These are phyloP conservation scores for Drosophila kepulauana DNA, from an alignment of 1,140 invertebrate genomes.

Conservation along the genomic window DNA sequence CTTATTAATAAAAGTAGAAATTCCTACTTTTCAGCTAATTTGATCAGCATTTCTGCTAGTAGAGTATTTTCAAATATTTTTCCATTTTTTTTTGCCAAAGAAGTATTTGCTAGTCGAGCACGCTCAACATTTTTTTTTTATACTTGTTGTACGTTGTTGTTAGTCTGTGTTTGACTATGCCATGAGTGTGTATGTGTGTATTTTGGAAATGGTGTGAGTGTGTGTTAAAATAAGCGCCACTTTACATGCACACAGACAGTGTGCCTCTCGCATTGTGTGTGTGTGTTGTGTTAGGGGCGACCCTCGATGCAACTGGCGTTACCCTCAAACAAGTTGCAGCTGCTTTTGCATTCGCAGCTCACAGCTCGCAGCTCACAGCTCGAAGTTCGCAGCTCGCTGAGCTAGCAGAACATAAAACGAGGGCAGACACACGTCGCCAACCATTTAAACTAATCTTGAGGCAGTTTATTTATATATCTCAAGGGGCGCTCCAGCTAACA, in stretches of 20 bases:
- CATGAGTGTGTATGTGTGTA: background rate
- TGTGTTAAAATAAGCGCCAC: constrained; percentile 69
- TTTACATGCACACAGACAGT: constrained; percentile 53
- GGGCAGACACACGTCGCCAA: constrained; percentile 70
- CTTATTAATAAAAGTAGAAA: no score
- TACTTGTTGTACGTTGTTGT: constrained; percentile 21
- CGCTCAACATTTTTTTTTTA: background rate
- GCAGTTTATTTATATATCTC: constrained; percentile 76
- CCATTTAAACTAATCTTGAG: constrained; percentile 74
- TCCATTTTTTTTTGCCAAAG: background rate
- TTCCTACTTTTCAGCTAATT: no score
- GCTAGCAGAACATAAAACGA: constrained; percentile 36
- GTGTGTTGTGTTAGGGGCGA: constrained; percentile 9
- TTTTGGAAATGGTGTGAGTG: constrained; percentile 7
- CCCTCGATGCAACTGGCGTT: constrained; percentile 46
- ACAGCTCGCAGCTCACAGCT: background rate
- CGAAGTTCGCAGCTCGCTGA: background rate
- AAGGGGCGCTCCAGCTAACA: constrained; percentile 66
- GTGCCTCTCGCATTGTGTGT: background rate
- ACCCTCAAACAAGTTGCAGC: constrained; percentile 42
- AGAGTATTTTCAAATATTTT: no score
- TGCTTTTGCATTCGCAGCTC: constrained; percentile 29
- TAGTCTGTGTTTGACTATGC: background rate
- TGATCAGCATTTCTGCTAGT: no score
- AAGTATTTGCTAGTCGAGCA: background rate